A percentile compares a stretch with the other conserved stretches of the same genome.
Conservation (phyloP, 2,113 vertebrate genomes). For the Pollimyrus isidori region DNA sequence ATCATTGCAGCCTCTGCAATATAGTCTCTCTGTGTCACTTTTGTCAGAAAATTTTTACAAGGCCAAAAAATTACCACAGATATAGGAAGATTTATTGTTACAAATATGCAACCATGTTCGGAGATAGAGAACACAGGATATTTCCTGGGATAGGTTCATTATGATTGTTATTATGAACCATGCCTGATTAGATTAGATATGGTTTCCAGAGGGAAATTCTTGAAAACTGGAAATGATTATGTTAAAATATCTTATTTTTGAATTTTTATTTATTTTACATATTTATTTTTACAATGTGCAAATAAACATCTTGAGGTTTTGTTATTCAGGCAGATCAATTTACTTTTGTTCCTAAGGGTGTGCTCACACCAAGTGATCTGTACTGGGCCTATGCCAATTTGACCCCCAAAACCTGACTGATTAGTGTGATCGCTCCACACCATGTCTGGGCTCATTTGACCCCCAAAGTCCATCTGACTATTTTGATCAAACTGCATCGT, state of each 20-base stretch:
- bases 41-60: neutral
- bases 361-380: neutral
- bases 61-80: no score
- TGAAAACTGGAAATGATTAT: neutral
- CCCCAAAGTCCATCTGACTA: no score
- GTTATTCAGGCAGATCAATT: neutral
- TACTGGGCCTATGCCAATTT: neutral
- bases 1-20: neutral
- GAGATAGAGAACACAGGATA: neutral
- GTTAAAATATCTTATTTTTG: neutral
- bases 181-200: neutral
- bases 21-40: neutral
- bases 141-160: neutral
- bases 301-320: neutral
- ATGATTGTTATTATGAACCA: neutral
- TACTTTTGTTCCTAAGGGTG: neutral
- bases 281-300: neutral
- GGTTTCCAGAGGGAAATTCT: neutral
- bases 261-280: neutral
- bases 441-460: no score
- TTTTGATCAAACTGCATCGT: neutral
- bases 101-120: neutral
- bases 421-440: no score
- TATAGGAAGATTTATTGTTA: no score
- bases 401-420: neutral